Evolutionary conservation across 2,113 vertebrate species (phyloP), one percentile per base, ranked within the genome.

Genomic region (Semicossyphus pulcher): DNA sequence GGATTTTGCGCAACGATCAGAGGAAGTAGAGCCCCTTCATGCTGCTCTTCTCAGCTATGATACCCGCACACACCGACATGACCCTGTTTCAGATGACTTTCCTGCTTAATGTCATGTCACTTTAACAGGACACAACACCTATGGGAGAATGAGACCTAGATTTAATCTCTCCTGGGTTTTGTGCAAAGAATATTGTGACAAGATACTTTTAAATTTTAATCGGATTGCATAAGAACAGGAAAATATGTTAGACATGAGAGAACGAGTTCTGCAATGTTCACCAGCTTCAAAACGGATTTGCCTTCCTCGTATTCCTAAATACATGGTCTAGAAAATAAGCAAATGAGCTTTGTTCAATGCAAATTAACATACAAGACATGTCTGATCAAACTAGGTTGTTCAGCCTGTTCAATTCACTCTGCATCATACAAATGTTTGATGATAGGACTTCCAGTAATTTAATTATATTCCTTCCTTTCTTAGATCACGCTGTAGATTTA

Each of bases 81-180:
- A 88, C 82, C 80, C 76, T 76, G 77, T 89, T 90, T 81, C 63
- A 68, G 54, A 86, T 85, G 79, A 87, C 86, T 89, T 81, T 78
- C 60, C 81, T 34, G 31, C 62, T 89, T 78, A 58, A 82, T 78
- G 84, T 87, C 72, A 78, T 36, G 53, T 65, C 70, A 42, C 63
- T 80, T 66, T 72, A 59, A 81, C 39, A 75, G 81, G 78, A 78
- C 68, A 25, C 58, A 81, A 49, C 75, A 81, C 86, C 85, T 83
- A 34, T 80, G 80, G 82, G 88, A 82, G 58, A 63, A 51, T 16
- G 64, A 85, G 84, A 57, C 78, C 84, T 72, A 84, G 64, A 81
- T 88, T 67, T 78, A 4, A 58, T 70, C 49, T 78, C 86, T 78
- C 80, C 10, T 44, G 84, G 86, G 86, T 68, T 72, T 51, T 75